Percentiles rank a stretch among this genome's conserved stretches.
Conservation (phyloP, 2,113 vertebrate genomes). For the Otus sunia region DNA sequence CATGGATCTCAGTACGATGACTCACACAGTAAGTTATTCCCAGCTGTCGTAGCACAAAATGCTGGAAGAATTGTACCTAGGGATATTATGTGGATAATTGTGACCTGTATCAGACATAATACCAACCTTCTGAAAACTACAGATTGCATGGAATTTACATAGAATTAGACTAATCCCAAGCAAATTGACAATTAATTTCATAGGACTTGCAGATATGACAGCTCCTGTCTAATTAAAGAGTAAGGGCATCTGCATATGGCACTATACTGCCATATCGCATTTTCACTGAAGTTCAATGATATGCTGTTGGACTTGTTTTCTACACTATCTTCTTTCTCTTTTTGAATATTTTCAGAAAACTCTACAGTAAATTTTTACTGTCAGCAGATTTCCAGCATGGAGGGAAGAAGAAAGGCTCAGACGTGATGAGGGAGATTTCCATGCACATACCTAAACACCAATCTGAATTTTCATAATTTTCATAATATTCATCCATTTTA, state of each 20-base stretch:
- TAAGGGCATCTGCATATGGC: neutral
- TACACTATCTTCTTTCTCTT: neutral
- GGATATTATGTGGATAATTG: neutral
- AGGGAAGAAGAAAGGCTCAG: neutral
- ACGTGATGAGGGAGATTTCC: accelerated
- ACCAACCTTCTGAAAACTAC: slow-evolving; percentile 54
- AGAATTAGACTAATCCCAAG: slow-evolving; percentile 71
- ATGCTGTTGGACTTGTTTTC: neutral
- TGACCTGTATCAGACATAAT: neutral
- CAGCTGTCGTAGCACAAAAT: neutral
- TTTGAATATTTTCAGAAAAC: neutral
- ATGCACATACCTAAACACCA: neutral
- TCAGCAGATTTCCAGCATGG: neutral
- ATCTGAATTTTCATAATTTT: neutral
- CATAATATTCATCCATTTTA: neutral
- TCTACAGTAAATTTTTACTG: neutral
- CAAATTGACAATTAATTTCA: slow-evolving; percentile 74
- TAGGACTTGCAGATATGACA: slow-evolving; percentile 60
- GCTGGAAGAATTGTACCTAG: neutral
- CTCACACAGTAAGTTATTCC: neutral
- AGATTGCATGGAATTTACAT: slow-evolving; percentile 64
- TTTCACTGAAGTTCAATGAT: neutral
- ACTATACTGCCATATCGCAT: neutral
- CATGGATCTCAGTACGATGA: neutral
- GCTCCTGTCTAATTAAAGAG: slow-evolving; percentile 63